Percentiles rank a stretch among this genome's conserved stretches.
phyloP scores from a whole-genome alignment of 1,140 invertebrate species.

The Trichonephila clavata region DNA sequence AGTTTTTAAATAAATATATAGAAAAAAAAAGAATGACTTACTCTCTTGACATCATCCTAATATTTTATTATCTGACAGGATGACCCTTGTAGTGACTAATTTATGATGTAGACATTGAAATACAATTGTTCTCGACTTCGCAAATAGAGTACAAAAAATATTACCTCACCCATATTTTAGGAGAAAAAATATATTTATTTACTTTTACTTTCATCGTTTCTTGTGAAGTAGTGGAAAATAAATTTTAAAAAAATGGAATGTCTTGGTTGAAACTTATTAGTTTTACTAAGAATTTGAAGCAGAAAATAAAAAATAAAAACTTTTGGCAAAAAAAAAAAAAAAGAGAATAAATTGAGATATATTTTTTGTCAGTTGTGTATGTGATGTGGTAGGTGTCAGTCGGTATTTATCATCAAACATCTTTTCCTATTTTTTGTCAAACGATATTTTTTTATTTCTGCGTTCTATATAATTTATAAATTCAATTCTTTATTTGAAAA shows the following conservation, averaged over 20 bases:
- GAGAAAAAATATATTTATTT: neutral
- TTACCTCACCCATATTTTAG: neutral
- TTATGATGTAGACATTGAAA: neutral
- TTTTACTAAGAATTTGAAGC: neutral
- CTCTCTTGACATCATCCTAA: too few relatives aligned
- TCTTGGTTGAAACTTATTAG: neutral
- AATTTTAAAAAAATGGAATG: neutral
- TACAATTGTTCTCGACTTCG: neutral
- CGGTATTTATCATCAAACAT: neutral
- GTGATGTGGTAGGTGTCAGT: neutral
- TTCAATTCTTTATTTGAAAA: neutral
- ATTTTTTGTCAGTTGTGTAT: neutral
- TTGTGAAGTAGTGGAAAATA: neutral
- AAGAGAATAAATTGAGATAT: too few relatives aligned
- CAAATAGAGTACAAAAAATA: neutral
- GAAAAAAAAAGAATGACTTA: too few relatives aligned
- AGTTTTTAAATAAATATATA: too few relatives aligned
- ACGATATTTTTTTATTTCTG: neutral
- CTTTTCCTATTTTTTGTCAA: neutral
- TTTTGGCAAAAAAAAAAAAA: too few relatives aligned
- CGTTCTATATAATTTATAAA: neutral
- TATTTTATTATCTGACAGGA: neutral
- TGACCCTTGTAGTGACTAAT: neutral
- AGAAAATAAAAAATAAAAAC: neutral
- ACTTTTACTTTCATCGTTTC: neutral